phyloP scores from a whole-genome alignment of 2,113 vertebrate genomes.

The Carassius auratus region DNA sequence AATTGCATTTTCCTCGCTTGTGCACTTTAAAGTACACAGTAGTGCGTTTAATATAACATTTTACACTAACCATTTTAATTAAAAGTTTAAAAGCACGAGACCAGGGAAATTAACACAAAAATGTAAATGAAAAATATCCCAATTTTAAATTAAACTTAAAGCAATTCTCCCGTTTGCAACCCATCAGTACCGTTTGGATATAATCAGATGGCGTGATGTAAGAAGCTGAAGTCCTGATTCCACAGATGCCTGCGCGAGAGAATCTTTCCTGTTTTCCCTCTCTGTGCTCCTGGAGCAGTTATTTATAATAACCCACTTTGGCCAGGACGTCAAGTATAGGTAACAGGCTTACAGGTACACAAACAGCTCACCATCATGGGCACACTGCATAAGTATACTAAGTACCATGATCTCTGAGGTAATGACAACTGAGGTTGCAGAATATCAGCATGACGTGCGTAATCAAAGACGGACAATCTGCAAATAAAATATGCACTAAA shows the following conservation, averaged over 20 bases:
- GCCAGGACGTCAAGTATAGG: conserved; percentile 77
- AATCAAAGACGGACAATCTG: conserved; percentile 58
- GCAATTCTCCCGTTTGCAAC: background rate
- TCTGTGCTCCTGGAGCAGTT: conserved; percentile 77
- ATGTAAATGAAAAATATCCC: conserved; percentile 13
- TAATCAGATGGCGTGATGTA: conserved; percentile 13
- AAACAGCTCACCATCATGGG: conserved; percentile 65
- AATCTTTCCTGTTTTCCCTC: conserved; percentile 74
- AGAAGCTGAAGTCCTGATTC: conserved; percentile 41
- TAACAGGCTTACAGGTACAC: conserved; percentile 80
- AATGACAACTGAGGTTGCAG: conserved; percentile 24
- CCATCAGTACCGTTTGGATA: background rate
- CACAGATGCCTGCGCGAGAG: conserved; percentile 44
- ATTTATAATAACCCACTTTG: conserved; percentile 84
- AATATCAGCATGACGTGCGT: conserved; percentile 48
- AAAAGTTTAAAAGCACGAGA: conserved; percentile 2
- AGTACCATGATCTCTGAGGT: conserved; percentile 40
- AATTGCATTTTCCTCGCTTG: conserved; percentile 9
- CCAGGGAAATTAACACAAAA: background rate
- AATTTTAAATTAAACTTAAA: conserved; percentile 23
- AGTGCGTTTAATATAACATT: conserved; percentile 6
- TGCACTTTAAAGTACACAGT: background rate
- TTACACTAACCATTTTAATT: background rate
- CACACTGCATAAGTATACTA: conserved; percentile 43
- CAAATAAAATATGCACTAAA: background rate